phyloP scores from a whole-genome alignment of 2,797 vertebrate genomes.

The Esox masquinongy region DNA sequence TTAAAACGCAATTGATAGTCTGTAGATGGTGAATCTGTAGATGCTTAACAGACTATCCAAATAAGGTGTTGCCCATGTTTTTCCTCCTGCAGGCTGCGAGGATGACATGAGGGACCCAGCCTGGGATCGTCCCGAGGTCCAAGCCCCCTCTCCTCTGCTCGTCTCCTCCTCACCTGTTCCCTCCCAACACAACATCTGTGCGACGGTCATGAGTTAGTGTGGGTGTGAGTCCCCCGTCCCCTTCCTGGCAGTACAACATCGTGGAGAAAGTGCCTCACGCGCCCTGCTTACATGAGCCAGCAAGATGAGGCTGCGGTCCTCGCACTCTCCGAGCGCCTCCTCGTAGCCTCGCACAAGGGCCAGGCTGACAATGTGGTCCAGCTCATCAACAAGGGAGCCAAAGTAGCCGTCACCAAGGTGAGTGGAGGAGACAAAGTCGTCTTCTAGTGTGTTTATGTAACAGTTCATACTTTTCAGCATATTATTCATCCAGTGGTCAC shows the following conservation, averaged over 20 bases:
- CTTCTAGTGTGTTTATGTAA: neutral
- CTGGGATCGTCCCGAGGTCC: conserved; percentile 6
- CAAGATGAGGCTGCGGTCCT: conserved; percentile 89
- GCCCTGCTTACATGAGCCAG: conserved; percentile 95
- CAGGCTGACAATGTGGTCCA: conserved; percentile 97
- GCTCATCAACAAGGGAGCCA: conserved; percentile 98
- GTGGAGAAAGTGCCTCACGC: conserved; percentile 31
- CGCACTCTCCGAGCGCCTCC: conserved; percentile 95
- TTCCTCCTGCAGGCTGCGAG: conserved; percentile 66
- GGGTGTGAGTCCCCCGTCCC: neutral
- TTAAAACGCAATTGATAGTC: no score
- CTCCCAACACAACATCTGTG: conserved; percentile 5
- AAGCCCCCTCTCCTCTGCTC: conserved; percentile 4
- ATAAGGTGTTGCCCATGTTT: conserved; percentile 14
- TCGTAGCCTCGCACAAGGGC: conserved; percentile 96
- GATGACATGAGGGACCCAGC: conserved; percentile 68
- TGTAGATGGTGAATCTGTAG: no score
- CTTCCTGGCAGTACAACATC: neutral
- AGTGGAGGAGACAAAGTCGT: conserved; percentile 51
- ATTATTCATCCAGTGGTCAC: neutral
- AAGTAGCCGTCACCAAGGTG: conserved; percentile 98
- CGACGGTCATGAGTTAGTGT: conserved; percentile 64
- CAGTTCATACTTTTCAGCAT: neutral
- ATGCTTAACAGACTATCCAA: no score
- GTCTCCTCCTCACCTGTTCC: conserved; percentile 17